Evolutionary conservation across 2,113 vertebrate species (phyloP), one percentile per base, ranked within the genome.

Genomic region (Heliornis fulica): DNA sequence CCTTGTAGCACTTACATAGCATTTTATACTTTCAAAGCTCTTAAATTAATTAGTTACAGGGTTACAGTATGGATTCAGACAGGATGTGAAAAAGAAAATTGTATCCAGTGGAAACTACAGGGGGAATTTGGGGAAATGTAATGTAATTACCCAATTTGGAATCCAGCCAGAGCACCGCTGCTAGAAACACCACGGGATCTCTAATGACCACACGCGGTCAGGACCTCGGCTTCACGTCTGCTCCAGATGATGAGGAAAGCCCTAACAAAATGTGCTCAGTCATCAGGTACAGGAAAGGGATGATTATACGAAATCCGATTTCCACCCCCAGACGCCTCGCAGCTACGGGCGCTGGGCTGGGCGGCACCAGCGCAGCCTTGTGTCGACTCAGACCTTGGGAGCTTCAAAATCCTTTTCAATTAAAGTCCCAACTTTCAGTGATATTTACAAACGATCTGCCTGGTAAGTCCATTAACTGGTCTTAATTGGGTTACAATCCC

Each of bases 21-120:
- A 40, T 95, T 95, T 90, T 69, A 91, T 94, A 95, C 69, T 87
- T 94, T 69, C 83, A 82, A 78, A 94, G 76, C 60, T 78, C 89
- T 95, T 86, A 34, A 91, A 91, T 77, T 85, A 96, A 96, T 97
- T 96, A 92, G 94, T 76, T 84, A 76, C 79, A 96, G 85, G 45
- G 34, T 50, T 90, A 38, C 66, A 77, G 63, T 41, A 78, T 43
- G 26, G 75, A 84, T 79, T 88, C 13, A 3, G 83, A 56, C 78
- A 94, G 91, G 89, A 95, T 92, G 89, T 76, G 91, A 86, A 76
- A 76, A 86, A 76, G 60, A 90, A 83, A 94, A 95, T 16, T 31
- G 29, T 54, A 90, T 78, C 84, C 83, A 88, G 59, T 79, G 70
- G 75, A 93, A 96, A 89, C 64, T 93, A 83, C 82, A 78, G 86